phyloP scores from a whole-genome alignment of 2,113 vertebrate species.

The Lampris incognitus region DNA sequence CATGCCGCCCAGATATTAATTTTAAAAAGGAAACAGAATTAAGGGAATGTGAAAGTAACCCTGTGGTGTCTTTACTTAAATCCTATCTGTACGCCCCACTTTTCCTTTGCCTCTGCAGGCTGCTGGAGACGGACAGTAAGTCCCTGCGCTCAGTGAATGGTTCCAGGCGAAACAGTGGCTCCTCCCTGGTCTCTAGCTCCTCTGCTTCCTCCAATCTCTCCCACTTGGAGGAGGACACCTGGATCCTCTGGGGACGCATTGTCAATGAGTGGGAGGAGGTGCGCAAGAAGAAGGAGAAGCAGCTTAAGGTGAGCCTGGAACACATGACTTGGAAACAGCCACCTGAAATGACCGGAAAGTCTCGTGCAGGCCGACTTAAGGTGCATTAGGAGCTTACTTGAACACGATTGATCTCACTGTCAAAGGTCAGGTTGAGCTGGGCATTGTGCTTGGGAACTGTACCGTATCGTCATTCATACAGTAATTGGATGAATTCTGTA shows the following conservation, averaged over 20 bases:
- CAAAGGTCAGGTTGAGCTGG: neutral
- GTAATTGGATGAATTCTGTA: too few species aligned
- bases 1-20: too few species aligned
- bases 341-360: neutral
- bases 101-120: conserved; percentile 74
- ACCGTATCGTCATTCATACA: neutral
- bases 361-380: conserved; percentile 22
- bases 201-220: conserved; percentile 98
- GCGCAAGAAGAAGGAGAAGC: conserved; percentile 97
- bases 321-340: neutral
- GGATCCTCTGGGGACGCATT: conserved; percentile 97
- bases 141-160: conserved; percentile 96
- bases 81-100: neutral
- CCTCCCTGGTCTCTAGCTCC: conserved; percentile 97
- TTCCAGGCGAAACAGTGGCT: conserved; percentile 95
- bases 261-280: conserved; percentile 99
- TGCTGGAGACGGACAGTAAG: conserved; percentile 97
- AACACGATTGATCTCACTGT: conserved; percentile 3
- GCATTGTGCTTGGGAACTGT: neutral
- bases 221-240: conserved; percentile 96
- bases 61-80: neutral
- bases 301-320: conserved; percentile 88
- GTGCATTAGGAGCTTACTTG: conserved; percentile 35
- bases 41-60: too few species aligned
- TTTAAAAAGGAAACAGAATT: too few species aligned